Percentiles rank a stretch among this genome's conserved stretches.
Evolutionary conservation across 2,113 vertebrate genomes (phyloP).

Genomic region (Ammospiza nelsoni): DNA sequence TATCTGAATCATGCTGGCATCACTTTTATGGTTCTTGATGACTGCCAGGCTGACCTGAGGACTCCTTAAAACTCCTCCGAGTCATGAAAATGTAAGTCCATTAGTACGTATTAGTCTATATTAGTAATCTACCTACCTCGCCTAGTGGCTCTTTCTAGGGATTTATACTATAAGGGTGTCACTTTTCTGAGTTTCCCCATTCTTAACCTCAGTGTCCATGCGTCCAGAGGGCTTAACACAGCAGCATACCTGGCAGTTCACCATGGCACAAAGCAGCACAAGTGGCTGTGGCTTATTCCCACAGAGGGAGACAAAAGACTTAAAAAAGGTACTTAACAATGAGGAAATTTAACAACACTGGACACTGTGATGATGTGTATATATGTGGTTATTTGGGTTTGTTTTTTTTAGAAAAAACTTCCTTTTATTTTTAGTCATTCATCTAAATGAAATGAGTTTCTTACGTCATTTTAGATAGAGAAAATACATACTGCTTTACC

Average conservation of each 20-base stretch:
- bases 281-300: neutral
- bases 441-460: neutral
- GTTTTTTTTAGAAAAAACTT: neutral
- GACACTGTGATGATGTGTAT: neutral
- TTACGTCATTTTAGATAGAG: neutral
- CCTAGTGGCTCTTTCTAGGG: neutral
- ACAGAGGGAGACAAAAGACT: neutral
- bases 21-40: neutral
- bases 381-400: neutral
- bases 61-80: neutral
- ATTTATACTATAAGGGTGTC: neutral
- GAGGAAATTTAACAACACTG: neutral
- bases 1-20: neutral
- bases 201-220: neutral
- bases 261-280: neutral
- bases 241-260: neutral
- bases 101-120: neutral
- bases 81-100: neutral
- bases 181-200: neutral
- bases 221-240: neutral
- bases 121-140: neutral
- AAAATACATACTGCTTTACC: neutral
- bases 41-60: neutral
- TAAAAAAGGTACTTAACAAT: neutral
- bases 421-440: neutral